Evolutionary conservation across 2,113 vertebrate species (phyloP), one percentile per base, ranked within the genome.

Genomic region (Pterophyllum scalare): DNA sequence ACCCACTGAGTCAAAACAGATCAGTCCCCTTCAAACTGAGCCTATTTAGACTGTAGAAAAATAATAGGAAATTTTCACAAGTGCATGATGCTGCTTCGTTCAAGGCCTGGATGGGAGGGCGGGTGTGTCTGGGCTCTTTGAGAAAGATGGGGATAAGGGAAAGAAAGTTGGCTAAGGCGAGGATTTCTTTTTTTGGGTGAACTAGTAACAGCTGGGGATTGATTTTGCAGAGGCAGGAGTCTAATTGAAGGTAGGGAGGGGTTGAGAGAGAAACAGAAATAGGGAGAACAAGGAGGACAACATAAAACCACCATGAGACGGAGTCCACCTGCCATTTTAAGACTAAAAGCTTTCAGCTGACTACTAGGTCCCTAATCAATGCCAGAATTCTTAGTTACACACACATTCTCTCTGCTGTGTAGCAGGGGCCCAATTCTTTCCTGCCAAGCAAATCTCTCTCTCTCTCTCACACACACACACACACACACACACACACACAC

Each of bases 261-360:
- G 75, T 70, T 2, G 6, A 59, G 79, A 28, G 64, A 35, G 61
- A 82, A 76, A 59, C 60, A 87, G 79, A 79, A 84, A 35, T 35
- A 75, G 52, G 57, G 65, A 58, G 80, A 70, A 79, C 59, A 22
- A n/a, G 26, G 79, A 19, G 80, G 67, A 52, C 38, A 75, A 84
- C 31, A 64, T 78, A 74, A 84, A 88, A 86, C 79, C 72, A 87
- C 80, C 24, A 62, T 5, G 75, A 80, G 85, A 92, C 64, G 14
- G 56, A 87, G 80, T 92, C 90, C 92, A 94, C 92, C 92, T 94
- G 93, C 90, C 85, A 89, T 87, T 93, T 92, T 85, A 87, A 91
- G 77, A 87, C 82, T 80, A 85, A 86, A 92, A 89, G 88, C 87
- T 86, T 84, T 89, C 70, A 88, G 88, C 86, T 85, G 87, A 89